phyloP scores from a whole-genome alignment of 1,140 invertebrate genomes.

The Antheraea pernyi region DNA sequence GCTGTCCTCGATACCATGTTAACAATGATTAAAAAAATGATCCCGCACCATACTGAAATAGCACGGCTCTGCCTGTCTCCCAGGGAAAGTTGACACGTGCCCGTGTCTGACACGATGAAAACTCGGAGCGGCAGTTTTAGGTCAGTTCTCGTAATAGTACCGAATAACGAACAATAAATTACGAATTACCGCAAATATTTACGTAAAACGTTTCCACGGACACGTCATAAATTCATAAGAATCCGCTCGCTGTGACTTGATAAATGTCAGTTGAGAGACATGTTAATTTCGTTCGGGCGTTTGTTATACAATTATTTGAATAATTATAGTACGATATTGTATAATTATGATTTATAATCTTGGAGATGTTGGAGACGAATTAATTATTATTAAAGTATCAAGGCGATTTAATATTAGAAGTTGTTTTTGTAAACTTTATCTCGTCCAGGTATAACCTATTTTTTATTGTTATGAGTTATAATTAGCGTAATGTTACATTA shows the following conservation, averaged over 20 bases:
- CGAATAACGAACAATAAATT: slow-evolving; percentile 51
- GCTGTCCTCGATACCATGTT: slow-evolving; percentile 23
- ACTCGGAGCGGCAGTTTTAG: slow-evolving; percentile 62
- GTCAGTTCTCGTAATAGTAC: slow-evolving; percentile 56
- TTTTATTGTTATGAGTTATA: too few relatives aligned
- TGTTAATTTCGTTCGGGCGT: slow-evolving; percentile 23
- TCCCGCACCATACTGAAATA: slow-evolving; percentile 49
- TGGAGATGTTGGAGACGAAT: too few relatives aligned
- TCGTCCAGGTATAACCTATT: too few relatives aligned
- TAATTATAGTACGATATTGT: too few relatives aligned
- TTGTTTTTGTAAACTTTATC: too few relatives aligned
- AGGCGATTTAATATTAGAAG: too few relatives aligned
- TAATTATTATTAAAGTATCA: too few relatives aligned
- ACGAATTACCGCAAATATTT: slow-evolving; percentile 45
- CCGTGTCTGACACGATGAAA: slow-evolving; percentile 51
- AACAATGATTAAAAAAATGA: slow-evolving; percentile 41
- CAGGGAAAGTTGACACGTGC: slow-evolving; percentile 60
- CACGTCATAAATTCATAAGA: slow-evolving; percentile 44
- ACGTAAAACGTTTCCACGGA: slow-evolving; percentile 42
- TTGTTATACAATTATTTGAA: neutral
- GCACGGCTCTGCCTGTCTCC: slow-evolving; percentile 28
- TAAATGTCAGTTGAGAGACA: slow-evolving; percentile 28
- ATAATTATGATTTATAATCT: too few relatives aligned
- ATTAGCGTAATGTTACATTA: too few relatives aligned
- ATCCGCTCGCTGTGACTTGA: slow-evolving; percentile 35